These are phyloP conservation scores for Ganaspis sp. DNA, from an alignment of 1,140 invertebrate genomes.

Conservation along the genomic window DNA sequence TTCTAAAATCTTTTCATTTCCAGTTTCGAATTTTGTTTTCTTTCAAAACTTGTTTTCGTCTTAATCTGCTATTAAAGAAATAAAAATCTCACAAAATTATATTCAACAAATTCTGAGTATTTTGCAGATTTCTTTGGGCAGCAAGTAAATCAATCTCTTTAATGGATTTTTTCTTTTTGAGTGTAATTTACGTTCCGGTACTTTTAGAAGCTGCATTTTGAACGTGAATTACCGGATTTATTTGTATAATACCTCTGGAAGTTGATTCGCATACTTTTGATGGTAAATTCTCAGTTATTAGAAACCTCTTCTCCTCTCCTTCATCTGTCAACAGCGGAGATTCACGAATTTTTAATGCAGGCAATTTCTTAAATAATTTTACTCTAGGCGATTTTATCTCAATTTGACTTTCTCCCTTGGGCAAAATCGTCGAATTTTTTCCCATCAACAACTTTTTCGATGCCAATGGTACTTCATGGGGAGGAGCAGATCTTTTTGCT, in stretches of 20 bases:
- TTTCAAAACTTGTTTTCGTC: too few species aligned
- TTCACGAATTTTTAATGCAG: slow-evolving; percentile 55
- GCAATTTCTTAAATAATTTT: slow-evolving; percentile 43
- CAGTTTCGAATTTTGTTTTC: too few species aligned
- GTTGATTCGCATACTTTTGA: slow-evolving; percentile 41
- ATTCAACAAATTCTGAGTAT: not conserved
- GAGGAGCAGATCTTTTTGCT: slow-evolving; percentile 33
- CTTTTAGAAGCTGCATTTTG: slow-evolving; percentile 58
- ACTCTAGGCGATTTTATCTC: slow-evolving; percentile 27
- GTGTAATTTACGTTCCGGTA: slow-evolving; percentile 48
- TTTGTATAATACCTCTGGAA: slow-evolving; percentile 56
- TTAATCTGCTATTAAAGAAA: too few species aligned
- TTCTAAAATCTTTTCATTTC: too few species aligned
- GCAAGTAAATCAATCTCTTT: not conserved
- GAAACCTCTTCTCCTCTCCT: slow-evolving; percentile 53
- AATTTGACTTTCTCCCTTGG: slow-evolving; percentile 53
- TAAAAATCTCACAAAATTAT: too few species aligned
- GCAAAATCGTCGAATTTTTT: slow-evolving; percentile 63
- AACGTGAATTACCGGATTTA: slow-evolving; percentile 52
- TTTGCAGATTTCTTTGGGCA: not conserved
- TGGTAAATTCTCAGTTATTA: slow-evolving; percentile 55
- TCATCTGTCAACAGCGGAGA: slow-evolving; percentile 48
- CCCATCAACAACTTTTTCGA: slow-evolving; percentile 50
- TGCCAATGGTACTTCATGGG: slow-evolving; percentile 41
- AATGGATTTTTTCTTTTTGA: not conserved